A percentile compares a stretch with the other conserved stretches of the same genome.
These are phyloP conservation scores for Sarotherodon lohbergeri DNA, from an alignment of 2,113 vertebrate genomes.

Conservation along the genomic window DNA sequence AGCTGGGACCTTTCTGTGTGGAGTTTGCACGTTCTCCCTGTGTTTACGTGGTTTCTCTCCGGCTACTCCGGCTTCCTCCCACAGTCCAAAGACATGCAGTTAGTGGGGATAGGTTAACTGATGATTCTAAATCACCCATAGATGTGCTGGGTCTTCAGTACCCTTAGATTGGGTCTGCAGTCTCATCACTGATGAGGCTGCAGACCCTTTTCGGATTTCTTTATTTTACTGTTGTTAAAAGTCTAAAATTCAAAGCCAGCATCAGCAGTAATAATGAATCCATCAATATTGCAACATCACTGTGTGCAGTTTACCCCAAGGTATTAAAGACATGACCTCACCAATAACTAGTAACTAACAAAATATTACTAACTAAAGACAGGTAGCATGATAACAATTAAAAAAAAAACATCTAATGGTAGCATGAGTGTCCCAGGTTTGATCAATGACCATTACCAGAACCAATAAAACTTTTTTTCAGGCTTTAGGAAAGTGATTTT, in stretches of 20 bases:
- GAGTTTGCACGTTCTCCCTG: neutral
- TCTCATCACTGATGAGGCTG: too few relatives aligned
- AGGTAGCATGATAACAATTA: neutral
- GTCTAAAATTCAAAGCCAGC: neutral
- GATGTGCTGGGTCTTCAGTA: neutral
- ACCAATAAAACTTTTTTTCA: neutral
- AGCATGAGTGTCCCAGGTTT: neutral
- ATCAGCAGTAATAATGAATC: neutral
- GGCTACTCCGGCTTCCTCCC: neutral
- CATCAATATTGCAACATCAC: neutral
- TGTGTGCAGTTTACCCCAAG: neutral
- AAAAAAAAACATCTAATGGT: neutral
- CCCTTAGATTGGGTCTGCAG: rapidly evolving
- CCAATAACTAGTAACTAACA: neutral
- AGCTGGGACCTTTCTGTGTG: too few relatives aligned
- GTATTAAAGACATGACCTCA: neutral
- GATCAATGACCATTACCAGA: neutral
- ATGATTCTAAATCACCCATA: neutral
- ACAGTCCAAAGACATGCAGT: neutral
- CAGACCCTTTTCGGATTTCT: neutral
- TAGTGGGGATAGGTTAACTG: neutral
- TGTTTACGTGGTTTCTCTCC: neutral
- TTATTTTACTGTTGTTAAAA: neutral
- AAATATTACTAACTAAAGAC: neutral
- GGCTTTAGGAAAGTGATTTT: neutral